phyloP scores from a whole-genome alignment of 2,888 invertebrate species.

The Colletes collaris region DNA sequence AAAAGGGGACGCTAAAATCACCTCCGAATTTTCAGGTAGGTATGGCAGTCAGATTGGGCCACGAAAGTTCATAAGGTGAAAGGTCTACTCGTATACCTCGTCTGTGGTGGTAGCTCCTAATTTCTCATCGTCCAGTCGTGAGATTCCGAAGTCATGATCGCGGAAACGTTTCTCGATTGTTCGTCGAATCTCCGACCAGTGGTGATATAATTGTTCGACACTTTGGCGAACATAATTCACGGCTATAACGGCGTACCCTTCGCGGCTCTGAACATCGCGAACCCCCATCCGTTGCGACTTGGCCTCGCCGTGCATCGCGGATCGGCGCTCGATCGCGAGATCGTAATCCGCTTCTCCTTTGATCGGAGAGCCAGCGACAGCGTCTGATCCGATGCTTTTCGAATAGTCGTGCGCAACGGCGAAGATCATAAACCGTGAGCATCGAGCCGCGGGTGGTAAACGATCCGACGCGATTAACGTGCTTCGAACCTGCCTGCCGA shows the following conservation, averaged over 20 bases:
- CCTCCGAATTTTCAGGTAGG: no score
- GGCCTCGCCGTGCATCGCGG: conserved; percentile 10
- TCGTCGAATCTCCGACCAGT: conserved; percentile 1
- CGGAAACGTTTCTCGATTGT: not conserved
- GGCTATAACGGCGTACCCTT: conserved; percentile 29
- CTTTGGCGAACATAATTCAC: conserved; percentile 31
- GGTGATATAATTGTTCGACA: conserved; percentile 24
- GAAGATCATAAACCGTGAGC: conserved; percentile 55
- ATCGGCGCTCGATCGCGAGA: conserved; percentile 37
- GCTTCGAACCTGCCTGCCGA: conserved; percentile 72
- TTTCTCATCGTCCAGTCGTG: not conserved
- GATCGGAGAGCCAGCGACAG: conserved; percentile 32
- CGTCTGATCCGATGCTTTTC: conserved; percentile 23
- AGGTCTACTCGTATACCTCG: no score
- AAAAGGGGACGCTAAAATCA: no score
- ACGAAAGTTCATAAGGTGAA: no score
- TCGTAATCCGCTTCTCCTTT: conserved; percentile 64
- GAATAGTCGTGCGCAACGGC: conserved; percentile 14
- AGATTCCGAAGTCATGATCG: not conserved
- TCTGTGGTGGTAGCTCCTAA: no score
- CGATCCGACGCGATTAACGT: conserved; percentile 70
- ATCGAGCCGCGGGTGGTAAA: conserved; percentile 56
- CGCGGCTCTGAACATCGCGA: conserved; percentile 16
- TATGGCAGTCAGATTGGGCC: no score
- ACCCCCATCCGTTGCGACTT: conserved; percentile 1